Evolutionary conservation across 1,140 invertebrate species (phyloP), one percentile per base, ranked within the genome.

Genomic region (Cyclina sinensis): DNA sequence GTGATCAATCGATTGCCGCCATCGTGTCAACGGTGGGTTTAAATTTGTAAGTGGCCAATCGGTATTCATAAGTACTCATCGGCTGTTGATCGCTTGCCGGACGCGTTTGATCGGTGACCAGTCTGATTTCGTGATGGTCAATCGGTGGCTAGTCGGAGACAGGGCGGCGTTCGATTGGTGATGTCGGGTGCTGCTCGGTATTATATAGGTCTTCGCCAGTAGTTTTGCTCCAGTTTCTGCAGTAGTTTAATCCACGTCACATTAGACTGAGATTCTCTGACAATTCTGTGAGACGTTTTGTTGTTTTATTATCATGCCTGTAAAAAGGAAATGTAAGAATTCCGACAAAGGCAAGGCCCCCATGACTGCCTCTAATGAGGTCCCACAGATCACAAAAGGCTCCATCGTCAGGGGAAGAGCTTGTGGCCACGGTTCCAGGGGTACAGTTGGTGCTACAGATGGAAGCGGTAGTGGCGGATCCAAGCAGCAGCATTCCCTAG

Each of bases 351-450:
- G 35, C 76, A 80, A 54, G 76, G n/a, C 76, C 76, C 46, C 76
- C 76, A 80, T 80, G 76, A 57, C 76, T 80, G 76, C 76, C 76
- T 80, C 48, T 54, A 30, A 80, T 80, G 76, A 80, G 51, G 76
- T 76, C 73, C 73, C 73, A 76, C 73, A 76, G 73, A 76, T 80
- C 46, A 80, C 76, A 54, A 57, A 80, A 80, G 30, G 76, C 5
- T 80, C 76, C 51, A 80, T 57, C 76, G 76, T 80, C 46, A 80
- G 76, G 76, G 76, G 76, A 51, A 80, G 76, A 54, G 76, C 46
- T 80, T 57, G 76, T 80, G 11, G 48, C 46, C 51, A 57, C 76
- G 76, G 76, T 80, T 5, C 76, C 76, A 35, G 76, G 11, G 4
- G 76, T 80, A 57, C 76, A 80, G 76, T 51, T 54, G 46, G 76